Base-by-base conservation (phyloP, 2,797 vertebrate genomes). In the Enteromius afrohamiltoni region DNA sequence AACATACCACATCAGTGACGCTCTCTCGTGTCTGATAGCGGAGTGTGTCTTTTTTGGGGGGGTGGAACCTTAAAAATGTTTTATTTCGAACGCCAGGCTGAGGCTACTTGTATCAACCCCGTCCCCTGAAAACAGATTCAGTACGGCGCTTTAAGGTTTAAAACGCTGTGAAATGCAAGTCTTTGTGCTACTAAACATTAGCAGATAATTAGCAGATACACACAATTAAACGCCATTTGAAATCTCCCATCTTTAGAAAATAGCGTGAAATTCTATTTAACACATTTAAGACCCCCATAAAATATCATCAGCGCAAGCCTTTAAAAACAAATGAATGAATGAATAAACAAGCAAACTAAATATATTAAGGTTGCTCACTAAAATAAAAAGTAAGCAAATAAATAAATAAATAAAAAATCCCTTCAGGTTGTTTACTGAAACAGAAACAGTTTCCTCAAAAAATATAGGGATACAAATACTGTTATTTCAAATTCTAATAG, bases 1-100 rank as follows among this genome's bases (percentile, higher is more conserved):
- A 83, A 64, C 84, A 79, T 19, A 65, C 31, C 58, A 65, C 65
- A 83, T 77, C 34, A 17, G 40, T 37, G 58, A 71, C 6, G 45
- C 31, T 34, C n/a, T 60, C 79, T 68, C 9, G 31, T 9, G 19
- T 69, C 58, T 55, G 34, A 70, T 34, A 64, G 47, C 0, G 1
- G 11, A 68, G 51, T 31, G 29, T 70, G n/a, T 47, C 42, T 31
- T 55, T 19, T 64, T 16, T 4, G 42, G 3, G 4, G 4, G 42
- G 23, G 2, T 3, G 21, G 49, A 4, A 55, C 67, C 40, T 71
- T 6, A 14, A 34, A 60, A 47, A 40, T 45, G 3, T 17, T 14
- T 16, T 17, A 31, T 45, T 80, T 70, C 0, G 29, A 31, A 70
- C 4, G 40, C 9, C 42, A 6, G 45, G 40, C 74, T 42, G 21